Base-by-base conservation (phyloP, 2,888 invertebrate species). In the Stenodema calcarata region DNA sequence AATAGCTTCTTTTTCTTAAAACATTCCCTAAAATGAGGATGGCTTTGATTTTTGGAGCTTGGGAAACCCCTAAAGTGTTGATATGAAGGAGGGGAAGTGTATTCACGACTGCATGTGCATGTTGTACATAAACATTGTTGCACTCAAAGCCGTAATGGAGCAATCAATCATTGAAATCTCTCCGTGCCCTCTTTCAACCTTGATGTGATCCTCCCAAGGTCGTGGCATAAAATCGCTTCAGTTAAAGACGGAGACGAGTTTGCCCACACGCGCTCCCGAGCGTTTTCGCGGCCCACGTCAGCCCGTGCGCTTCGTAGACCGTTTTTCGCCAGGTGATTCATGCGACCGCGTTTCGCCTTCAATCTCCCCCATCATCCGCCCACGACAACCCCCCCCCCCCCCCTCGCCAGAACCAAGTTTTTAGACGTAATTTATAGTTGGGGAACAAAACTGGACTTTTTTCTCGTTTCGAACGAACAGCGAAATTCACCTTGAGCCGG, bases 401-500 rank as follows among this genome's bases (percentile, higher is more conserved):
- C 62, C 23, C 62, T 12, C 41, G 6, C 44, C 9, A 18, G 14
- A 12, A 44, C 78, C 27, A 23, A 42, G 41, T 78, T 44, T 42
- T 44, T 44, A 78, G 78, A 78, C 44, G 78, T 78, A 78, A 78
- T 78, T 78, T 78, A 78, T 78, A 35, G 78, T 1, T 78, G 44
- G 44, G 44, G 62, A 4, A 35, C 35, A 62, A 62, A 62, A 23
- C 62, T 23, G 23, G 62, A 62, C 23, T 62, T 62, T 62, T 62
- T 62, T 18, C 16, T 54, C 18, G n/a, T 23, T 23, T 62, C 35
- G 35, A 47, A 62, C 62, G 11, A 18, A 11, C 62, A 62, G 23
- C 18, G 23, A 4, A 62, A 62, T 23, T 18, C 18, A 62, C 62
- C 62, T 62, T 23, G 27, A 23, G 11, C 23, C 27, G 62, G 27